A percentile compares a stretch with the other conserved stretches of the same genome.
Conservation (phyloP, 1,140 invertebrate genomes). For the Bombus soroeensis region DNA sequence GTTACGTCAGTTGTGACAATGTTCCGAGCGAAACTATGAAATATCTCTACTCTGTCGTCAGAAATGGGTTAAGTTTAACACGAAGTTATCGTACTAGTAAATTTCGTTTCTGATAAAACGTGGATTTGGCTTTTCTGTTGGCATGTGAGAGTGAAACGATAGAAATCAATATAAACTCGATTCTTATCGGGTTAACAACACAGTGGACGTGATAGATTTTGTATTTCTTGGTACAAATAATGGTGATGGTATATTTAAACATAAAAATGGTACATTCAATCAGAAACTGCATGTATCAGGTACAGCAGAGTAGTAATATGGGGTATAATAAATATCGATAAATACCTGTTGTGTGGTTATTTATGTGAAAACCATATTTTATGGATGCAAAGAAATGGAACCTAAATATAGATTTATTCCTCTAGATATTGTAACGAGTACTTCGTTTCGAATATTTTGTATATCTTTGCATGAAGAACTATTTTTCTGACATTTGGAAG, state of each 20-base stretch:
- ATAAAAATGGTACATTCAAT: neutral
- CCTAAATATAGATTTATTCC: neutral
- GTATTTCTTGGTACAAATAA: neutral
- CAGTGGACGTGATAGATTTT: neutral
- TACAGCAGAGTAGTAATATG: neutral
- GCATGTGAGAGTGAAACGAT: conserved; percentile 26
- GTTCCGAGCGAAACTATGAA: neutral
- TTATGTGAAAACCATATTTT: neutral
- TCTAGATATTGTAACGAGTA: neutral
- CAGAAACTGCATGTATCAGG: neutral
- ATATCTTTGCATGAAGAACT: neutral
- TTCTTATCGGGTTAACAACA: neutral
- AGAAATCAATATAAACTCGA: conserved; percentile 48
- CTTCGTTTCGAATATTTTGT: neutral
- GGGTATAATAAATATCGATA: neutral
- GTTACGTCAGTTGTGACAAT: neutral
- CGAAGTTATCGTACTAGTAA: conserved; percentile 73
- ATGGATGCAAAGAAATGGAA: neutral
- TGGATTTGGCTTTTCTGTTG: conserved; percentile 64
- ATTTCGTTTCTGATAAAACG: conserved; percentile 64
- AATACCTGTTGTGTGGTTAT: neutral
- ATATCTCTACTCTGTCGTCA: conserved; percentile 17
- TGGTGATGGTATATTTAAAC: neutral
- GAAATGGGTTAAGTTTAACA: conserved; percentile 63
- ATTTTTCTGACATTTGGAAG: neutral